phyloP scores from a whole-genome alignment of 2,113 vertebrate species.

The Glaucidium brasilianum region DNA sequence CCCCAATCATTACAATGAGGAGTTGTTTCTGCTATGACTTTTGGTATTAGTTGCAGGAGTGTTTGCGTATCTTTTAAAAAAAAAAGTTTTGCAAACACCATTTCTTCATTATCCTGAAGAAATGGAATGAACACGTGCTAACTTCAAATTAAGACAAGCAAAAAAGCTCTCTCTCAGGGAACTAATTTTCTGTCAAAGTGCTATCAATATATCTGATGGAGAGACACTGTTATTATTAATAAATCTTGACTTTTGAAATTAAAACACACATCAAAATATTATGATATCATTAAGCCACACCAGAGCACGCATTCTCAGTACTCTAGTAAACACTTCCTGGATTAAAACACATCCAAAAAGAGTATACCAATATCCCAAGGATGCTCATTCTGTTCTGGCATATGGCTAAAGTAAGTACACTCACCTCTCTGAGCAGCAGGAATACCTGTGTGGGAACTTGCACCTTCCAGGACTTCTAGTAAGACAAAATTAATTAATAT shows the following conservation, averaged over 20 bases:
- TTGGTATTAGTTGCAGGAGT: constrained; percentile 30
- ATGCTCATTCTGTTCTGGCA: constrained; percentile 56
- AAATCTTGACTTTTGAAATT: background rate
- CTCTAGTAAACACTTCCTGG: constrained; percentile 50
- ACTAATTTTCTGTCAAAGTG: background rate
- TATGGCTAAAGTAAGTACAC: constrained; percentile 63
- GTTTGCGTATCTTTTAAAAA: background rate
- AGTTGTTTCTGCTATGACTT: constrained; percentile 44
- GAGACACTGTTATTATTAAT: background rate
- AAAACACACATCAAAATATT: background rate
- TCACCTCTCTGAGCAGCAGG: constrained; percentile 87
- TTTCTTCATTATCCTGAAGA: constrained; percentile 34
- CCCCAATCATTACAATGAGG: background rate
- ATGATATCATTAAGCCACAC: constrained; percentile 37
- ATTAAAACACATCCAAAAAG: constrained; percentile 46
- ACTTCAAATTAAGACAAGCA: constrained; percentile 16
- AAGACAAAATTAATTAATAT: constrained; percentile 69
- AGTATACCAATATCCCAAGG: constrained; percentile 49
- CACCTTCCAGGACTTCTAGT: constrained; percentile 81
- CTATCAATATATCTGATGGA: background rate
- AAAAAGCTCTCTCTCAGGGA: background rate
- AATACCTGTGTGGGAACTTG: constrained; percentile 78
- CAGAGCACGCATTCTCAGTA: constrained; percentile 63
- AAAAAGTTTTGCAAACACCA: background rate
- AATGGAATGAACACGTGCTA: constrained; percentile 38